Percentiles rank a stretch among this genome's conserved stretches.
Evolutionary conservation across 2,113 vertebrate genomes (phyloP).

Genomic region (Lontra canadensis): DNA sequence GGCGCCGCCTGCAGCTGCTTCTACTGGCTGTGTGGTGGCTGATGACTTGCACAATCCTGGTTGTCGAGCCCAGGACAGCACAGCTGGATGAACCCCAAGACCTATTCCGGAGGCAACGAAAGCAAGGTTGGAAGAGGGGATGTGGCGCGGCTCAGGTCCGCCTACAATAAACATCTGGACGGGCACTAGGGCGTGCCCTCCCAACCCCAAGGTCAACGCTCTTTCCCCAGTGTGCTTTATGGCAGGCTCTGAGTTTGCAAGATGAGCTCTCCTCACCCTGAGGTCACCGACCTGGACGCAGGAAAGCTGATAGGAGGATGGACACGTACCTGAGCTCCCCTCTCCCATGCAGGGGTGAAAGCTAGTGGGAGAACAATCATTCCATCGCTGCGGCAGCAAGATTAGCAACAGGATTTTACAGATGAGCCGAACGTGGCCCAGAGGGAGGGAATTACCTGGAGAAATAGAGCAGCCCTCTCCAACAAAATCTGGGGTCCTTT

Average conservation of each 20-base stretch:
- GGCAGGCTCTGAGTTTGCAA: background rate
- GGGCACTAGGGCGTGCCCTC: background rate
- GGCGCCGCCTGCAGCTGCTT: background rate
- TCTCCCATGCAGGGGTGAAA: background rate
- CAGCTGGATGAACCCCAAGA: background rate
- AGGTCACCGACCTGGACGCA: background rate
- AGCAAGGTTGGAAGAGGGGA: background rate
- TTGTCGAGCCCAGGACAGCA: background rate
- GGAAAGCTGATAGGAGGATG: background rate
- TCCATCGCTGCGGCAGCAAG: background rate
- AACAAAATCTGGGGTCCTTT: background rate
- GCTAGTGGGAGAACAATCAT: background rate
- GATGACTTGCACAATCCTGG: background rate
- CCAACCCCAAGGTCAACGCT: background rate
- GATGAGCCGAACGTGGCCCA: background rate
- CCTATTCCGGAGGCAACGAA: background rate
- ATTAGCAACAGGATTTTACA: background rate
- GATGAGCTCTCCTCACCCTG: background rate
- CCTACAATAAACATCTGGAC: background rate
- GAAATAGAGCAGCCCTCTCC: background rate
- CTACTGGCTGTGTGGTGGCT: background rate
- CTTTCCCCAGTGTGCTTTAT: background rate
- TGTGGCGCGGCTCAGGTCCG: background rate
- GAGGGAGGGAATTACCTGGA: background rate
- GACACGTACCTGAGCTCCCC: background rate